These are phyloP conservation scores for Mythimna ferrago DNA, from an alignment of 2,888 invertebrate genomes.

Conservation along the genomic window DNA sequence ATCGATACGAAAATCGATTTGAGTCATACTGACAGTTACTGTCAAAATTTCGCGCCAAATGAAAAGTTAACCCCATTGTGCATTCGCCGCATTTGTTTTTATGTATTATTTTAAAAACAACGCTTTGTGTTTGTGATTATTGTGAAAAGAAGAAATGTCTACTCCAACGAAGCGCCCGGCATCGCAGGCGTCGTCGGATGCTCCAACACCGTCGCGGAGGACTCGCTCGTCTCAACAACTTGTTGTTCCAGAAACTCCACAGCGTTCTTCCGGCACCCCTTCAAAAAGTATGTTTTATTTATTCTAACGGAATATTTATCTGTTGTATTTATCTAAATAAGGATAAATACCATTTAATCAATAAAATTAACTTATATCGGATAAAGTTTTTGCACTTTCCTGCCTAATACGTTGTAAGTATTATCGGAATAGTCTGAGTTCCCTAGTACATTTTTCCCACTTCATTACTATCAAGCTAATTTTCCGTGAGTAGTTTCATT, in stretches of 20 bases:
- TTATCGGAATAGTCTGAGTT: no score
- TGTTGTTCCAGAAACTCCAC: constrained; percentile 88
- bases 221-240: constrained; percentile 86
- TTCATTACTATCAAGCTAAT: no score
- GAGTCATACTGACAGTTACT: constrained; percentile 13
- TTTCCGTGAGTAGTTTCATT: no score
- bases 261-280: constrained; percentile 84
- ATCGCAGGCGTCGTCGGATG: constrained; percentile 86
- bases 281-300: constrained; percentile 77
- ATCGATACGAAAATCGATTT: background rate
- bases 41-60: constrained; percentile 59
- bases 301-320: background rate
- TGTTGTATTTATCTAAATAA: background rate
- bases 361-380: background rate
- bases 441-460: no score
- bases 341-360: background rate
- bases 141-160: constrained; percentile 75
- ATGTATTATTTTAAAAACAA: constrained; percentile 11
- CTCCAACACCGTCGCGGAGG: constrained; percentile 85
- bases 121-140: constrained; percentile 7
- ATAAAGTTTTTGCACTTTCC: no score
- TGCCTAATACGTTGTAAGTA: background rate
- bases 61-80: constrained; percentile 37
- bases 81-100: constrained; percentile 42
- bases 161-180: constrained; percentile 85